Evolutionary conservation across 2,888 invertebrate genomes (phyloP).

Genomic region (Oasisia sp.): DNA sequence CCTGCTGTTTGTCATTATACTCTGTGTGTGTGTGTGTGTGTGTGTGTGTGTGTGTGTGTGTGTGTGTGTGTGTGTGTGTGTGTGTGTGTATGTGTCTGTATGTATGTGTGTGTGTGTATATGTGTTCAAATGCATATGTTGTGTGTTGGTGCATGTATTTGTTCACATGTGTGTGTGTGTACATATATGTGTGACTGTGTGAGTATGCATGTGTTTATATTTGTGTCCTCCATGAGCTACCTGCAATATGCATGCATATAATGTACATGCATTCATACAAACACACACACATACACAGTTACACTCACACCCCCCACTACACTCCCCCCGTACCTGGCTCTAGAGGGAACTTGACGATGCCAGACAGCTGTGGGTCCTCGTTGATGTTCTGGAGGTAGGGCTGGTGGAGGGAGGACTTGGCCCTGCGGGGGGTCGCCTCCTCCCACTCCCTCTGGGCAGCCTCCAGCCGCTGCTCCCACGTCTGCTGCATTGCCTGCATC

Average conservation of each 20-base stretch:
- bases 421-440: slow-evolving; percentile 31
- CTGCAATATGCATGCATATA: no score
- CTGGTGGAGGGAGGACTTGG: slow-evolving; percentile 27
- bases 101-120: no score
- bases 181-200: no score
- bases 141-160: no score
- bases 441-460: slow-evolving; percentile 52
- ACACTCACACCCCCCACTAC: neutral
- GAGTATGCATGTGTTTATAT: no score
- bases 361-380: slow-evolving; percentile 54
- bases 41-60: no score
- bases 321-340: slow-evolving; percentile 38
- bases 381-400: slow-evolving; percentile 54
- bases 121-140: no score
- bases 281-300: neutral
- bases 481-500: slow-evolving; percentile 49
- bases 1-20: neutral
- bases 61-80: no score
- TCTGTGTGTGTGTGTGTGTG: no score
- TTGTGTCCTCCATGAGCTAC: no score
- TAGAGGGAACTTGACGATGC: slow-evolving; percentile 50
- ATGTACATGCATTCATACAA: neutral
- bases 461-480: slow-evolving; percentile 54
- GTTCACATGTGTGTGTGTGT: no score
- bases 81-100: no score